Evolutionary conservation across 2,113 vertebrate genomes (phyloP).

Genomic region (Hippocampus mohnikei): DNA sequence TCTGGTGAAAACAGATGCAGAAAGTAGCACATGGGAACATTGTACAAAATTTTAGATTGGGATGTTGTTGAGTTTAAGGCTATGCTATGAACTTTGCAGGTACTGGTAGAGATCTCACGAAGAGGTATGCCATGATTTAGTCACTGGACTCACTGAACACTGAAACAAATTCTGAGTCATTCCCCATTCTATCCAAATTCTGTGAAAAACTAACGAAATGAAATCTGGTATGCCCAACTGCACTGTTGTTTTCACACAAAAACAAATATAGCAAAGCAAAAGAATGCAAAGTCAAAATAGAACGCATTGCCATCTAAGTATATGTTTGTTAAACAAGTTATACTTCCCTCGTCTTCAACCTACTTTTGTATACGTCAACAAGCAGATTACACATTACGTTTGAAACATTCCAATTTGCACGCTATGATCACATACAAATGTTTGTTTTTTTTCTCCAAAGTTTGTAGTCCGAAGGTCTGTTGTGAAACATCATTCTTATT

Average conservation of each 20-base stretch:
- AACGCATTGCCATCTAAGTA: not conserved
- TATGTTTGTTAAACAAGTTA: not conserved
- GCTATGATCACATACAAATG: not conserved
- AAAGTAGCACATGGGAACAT: slow-evolving; percentile 1
- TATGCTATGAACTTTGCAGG: slow-evolving; percentile 3
- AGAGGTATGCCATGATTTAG: not conserved
- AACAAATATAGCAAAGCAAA: not conserved
- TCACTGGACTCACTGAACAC: not conserved
- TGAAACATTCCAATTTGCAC: not conserved
- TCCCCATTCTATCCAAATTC: not conserved
- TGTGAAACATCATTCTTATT: not conserved
- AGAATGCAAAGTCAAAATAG: slow-evolving; percentile 1
- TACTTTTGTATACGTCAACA: not conserved
- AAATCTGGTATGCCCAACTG: not conserved
- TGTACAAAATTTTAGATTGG: slow-evolving; percentile 6
- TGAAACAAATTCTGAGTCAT: not conserved
- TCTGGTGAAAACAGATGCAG: not conserved
- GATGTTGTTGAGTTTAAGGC: not conserved
- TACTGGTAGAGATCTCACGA: slow-evolving; percentile 9
- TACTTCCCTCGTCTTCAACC: not conserved
- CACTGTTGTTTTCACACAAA: not conserved
- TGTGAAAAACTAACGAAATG: not conserved
- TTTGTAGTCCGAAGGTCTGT: not conserved
- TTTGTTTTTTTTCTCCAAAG: not conserved
- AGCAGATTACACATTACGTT: not conserved